Conservation (phyloP, 1,140 invertebrate species). For the Drosophila jambulina region DNA sequence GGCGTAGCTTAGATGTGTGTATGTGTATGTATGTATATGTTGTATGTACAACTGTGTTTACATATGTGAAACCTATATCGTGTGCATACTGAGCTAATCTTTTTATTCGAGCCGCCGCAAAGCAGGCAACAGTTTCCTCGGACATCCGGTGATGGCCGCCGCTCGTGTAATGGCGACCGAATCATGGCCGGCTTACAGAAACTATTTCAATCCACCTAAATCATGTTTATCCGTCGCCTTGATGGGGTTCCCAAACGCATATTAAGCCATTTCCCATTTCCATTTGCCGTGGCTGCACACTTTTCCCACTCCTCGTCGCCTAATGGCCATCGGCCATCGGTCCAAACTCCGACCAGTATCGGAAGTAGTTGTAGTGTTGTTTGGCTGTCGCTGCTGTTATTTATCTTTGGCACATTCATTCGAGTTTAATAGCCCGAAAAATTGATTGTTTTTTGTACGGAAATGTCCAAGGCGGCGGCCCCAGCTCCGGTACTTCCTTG, state of each 20-base stretch:
- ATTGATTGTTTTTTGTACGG: slow-evolving; percentile 84
- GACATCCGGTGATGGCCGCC: slow-evolving; percentile 37
- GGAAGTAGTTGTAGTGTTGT: slow-evolving; percentile 64
- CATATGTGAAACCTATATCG: slow-evolving; percentile 27
- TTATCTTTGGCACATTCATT: slow-evolving; percentile 85
- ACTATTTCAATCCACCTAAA: slow-evolving; percentile 83
- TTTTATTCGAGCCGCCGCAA: slow-evolving; percentile 49
- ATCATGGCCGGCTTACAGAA: slow-evolving; percentile 49
- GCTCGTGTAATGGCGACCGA: slow-evolving; percentile 46
- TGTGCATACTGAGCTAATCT: slow-evolving; percentile 48
- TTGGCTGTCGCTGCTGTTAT: slow-evolving; percentile 82
- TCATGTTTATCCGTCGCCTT: slow-evolving; percentile 77
- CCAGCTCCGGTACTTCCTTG: slow-evolving; percentile 7
- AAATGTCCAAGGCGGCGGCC: slow-evolving; percentile 62
- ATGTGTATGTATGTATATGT: slow-evolving; percentile 25
- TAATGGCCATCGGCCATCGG: slow-evolving; percentile 38
- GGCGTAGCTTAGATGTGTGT: slow-evolving; percentile 12
- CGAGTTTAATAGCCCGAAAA: slow-evolving; percentile 85
- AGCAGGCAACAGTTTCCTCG: slow-evolving; percentile 66
- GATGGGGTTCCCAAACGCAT: slow-evolving; percentile 69
- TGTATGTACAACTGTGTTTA: slow-evolving; percentile 58
- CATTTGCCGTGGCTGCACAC: slow-evolving; percentile 40
- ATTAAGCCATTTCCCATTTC: slow-evolving; percentile 72
- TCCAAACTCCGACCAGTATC: slow-evolving; percentile 21
- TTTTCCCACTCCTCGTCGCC: slow-evolving; percentile 16